Conservation (phyloP, 2,113 vertebrate genomes). For the Alethe diademata region DNA sequence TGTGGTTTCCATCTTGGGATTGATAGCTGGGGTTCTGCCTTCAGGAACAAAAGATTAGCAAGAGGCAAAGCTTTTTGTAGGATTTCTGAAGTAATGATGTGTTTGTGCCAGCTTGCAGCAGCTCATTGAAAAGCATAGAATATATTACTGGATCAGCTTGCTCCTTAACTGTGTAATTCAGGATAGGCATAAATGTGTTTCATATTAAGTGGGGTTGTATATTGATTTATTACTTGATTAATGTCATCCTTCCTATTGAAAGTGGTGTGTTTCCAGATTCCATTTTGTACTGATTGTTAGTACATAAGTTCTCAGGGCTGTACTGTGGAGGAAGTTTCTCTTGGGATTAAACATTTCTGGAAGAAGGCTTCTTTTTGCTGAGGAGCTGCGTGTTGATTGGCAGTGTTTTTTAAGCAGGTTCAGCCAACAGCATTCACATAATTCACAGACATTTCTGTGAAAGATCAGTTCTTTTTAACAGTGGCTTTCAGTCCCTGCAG, state of each 20-base stretch:
- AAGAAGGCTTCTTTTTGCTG: background rate
- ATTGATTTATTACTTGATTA: constrained; percentile 55
- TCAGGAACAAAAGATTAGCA: background rate
- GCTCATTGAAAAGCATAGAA: constrained; percentile 46
- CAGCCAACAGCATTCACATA: background rate
- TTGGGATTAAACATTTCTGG: background rate
- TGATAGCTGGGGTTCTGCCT: background rate
- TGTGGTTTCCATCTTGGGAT: background rate
- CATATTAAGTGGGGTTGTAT: background rate
- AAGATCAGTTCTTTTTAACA: background rate
- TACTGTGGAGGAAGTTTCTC: background rate
- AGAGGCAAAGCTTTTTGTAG: background rate
- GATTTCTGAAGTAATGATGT: constrained; percentile 32
- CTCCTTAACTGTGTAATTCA: background rate
- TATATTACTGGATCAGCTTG: constrained; percentile 33
- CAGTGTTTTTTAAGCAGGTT: background rate
- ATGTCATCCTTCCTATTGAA: constrained; percentile 37
- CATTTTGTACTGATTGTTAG: constrained; percentile 22
- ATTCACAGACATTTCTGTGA: background rate
- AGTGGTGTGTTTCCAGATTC: background rate
- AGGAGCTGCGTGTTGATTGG: background rate
- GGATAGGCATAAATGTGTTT: constrained; percentile 56
- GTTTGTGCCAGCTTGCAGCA: constrained; percentile 32
- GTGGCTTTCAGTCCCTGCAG: background rate
- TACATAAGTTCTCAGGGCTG: background rate